Conservation (phyloP, 2,797 vertebrate species). For the Typhlichthys subterraneus region DNA sequence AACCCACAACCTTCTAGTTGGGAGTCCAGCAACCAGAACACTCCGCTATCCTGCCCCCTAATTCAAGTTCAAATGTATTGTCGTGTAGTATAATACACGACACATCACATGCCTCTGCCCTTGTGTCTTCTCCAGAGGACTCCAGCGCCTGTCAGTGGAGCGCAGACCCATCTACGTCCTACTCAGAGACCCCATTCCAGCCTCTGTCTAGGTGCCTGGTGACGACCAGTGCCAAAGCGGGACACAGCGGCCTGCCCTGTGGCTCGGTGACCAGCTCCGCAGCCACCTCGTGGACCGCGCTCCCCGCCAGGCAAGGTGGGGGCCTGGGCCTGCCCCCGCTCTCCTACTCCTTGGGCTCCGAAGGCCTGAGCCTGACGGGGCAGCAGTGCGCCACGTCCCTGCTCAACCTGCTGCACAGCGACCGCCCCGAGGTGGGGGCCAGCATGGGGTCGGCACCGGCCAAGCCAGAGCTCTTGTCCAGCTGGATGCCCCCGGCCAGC, state of each 20-base stretch:
- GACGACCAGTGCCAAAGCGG: constrained; percentile 21
- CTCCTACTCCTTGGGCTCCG: constrained; percentile 58
- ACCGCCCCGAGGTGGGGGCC: constrained; percentile 70
- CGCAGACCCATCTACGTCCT: constrained; percentile 55
- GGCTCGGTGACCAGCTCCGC: constrained; percentile 40
- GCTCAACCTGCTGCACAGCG: constrained; percentile 85
- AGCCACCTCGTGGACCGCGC: constrained; percentile 76
- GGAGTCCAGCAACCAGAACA: too few species aligned
- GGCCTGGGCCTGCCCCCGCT: constrained; percentile 43
- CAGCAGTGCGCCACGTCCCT: constrained; percentile 82
- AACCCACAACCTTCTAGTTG: too few species aligned
- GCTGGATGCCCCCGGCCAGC: constrained; percentile 72
- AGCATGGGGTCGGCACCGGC: constrained; percentile 67
- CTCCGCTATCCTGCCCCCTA: too few species aligned
- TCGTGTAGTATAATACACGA: neutral
- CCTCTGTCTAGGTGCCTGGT: constrained; percentile 47
- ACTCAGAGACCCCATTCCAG: constrained; percentile 60
- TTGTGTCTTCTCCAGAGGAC: constrained; percentile 67
- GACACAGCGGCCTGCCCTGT: constrained; percentile 28
- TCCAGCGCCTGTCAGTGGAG: constrained; percentile 67
- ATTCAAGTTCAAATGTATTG: too few species aligned
- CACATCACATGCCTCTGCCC: neutral
- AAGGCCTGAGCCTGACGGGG: constrained; percentile 68
- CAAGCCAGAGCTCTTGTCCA: constrained; percentile 74
- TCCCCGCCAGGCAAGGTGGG: constrained; percentile 59